Percentiles rank a stretch among this genome's conserved stretches.
Conservation (phyloP, 1,140 invertebrate genomes). For the Alviniconcha marisindica region DNA sequence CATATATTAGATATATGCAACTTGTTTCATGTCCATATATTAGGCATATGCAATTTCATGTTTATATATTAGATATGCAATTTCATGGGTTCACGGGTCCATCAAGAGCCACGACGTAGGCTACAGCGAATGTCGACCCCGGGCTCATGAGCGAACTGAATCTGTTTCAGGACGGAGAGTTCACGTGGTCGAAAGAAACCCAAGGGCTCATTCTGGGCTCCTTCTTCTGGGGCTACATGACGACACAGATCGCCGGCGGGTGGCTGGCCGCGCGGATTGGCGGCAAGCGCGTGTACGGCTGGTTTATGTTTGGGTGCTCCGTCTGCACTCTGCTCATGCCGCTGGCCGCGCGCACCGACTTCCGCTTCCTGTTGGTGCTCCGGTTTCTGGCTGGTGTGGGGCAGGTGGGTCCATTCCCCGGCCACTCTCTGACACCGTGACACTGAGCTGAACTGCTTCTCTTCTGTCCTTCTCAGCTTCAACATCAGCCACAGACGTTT, state of each 20-base stretch:
- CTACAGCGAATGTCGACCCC: too few relatives aligned
- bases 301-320: conserved; percentile 40
- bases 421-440: too few relatives aligned
- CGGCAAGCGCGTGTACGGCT: conserved; percentile 62
- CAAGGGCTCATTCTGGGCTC: conserved; percentile 67
- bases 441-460: too few relatives aligned
- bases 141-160: too few relatives aligned
- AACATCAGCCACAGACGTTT: neutral
- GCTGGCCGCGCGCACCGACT: conserved; percentile 47
- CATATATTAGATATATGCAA: too few relatives aligned
- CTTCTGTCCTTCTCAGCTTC: too few relatives aligned
- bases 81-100: too few relatives aligned
- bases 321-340: conserved; percentile 53
- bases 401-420: conserved; percentile 56
- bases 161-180: conserved; percentile 61
- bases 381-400: conserved; percentile 56
- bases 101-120: too few relatives aligned
- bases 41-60: too few relatives aligned
- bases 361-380: conserved; percentile 51
- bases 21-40: too few relatives aligned
- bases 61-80: too few relatives aligned
- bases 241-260: conserved; percentile 70
- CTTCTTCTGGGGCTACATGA: conserved; percentile 72
- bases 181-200: conserved; percentile 63
- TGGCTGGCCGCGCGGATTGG: conserved; percentile 65